A percentile compares a stretch with the other conserved stretches of the same genome.
These are phyloP conservation scores for Apotomis capreana DNA, from an alignment of 2,888 invertebrate genomes.

Conservation along the genomic window DNA sequence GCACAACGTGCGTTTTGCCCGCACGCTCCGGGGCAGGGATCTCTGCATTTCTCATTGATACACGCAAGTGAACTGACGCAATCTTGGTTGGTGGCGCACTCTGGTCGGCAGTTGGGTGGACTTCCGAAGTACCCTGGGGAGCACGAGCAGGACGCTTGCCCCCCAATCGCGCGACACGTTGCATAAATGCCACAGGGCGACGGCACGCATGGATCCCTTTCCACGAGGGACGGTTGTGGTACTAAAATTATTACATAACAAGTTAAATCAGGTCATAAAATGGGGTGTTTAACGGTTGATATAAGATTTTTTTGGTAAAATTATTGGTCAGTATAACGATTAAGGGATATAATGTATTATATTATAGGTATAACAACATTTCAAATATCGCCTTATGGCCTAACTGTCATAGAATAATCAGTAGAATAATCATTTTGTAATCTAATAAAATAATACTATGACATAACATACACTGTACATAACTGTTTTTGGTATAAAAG, in stretches of 20 bases:
- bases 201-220: conserved; percentile 85
- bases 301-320: no score
- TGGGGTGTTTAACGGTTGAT: no score
- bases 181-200: conserved; percentile 87
- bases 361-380: no score
- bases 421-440: no score
- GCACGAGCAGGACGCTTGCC: conserved; percentile 85
- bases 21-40: conserved; percentile 88
- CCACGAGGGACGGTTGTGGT: conserved; percentile 64
- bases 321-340: no score
- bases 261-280: neutral
- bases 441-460: no score
- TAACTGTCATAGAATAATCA: no score
- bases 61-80: conserved; percentile 86
- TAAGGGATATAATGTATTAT: no score
- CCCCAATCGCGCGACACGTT: conserved; percentile 81
- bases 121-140: conserved; percentile 84
- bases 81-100: conserved; percentile 86
- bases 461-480: no score
- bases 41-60: conserved; percentile 85
- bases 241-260: conserved; percentile 54
- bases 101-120: conserved; percentile 87
- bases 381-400: no score
- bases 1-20: conserved; percentile 83
- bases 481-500: no score